Conservation (phyloP, 2,113 vertebrate species). For the Syrrhaptes paradoxus region DNA sequence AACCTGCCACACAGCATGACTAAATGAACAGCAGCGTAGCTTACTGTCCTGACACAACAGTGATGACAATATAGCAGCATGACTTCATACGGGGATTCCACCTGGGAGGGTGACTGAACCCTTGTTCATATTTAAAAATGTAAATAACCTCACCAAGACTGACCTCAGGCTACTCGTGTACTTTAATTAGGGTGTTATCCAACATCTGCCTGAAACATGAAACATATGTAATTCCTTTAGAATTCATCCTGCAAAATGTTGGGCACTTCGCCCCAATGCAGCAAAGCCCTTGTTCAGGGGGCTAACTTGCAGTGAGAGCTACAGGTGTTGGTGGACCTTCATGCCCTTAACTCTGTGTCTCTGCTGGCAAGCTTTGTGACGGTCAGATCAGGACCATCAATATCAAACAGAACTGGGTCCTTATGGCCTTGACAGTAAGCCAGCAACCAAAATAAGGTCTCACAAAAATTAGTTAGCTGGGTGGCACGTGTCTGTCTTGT, state of each 20-base stretch:
- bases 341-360: neutral
- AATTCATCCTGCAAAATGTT: neutral
- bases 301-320: neutral
- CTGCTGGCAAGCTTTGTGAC: neutral
- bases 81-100: neutral
- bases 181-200: constrained; percentile 18
- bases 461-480: neutral
- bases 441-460: neutral
- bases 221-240: neutral
- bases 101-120: neutral
- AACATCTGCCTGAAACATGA: neutral
- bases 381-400: neutral
- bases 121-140: constrained; percentile 2
- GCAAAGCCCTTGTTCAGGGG: neutral
- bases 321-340: neutral
- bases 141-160: neutral
- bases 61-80: neutral
- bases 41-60: neutral
- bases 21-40: neutral
- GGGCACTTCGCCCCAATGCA: neutral
- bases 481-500: neutral
- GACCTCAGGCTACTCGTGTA: neutral
- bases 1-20: neutral
- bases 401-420: neutral
- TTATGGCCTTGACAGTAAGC: neutral